A percentile compares a stretch with the other conserved stretches of the same genome.
Evolutionary conservation across 2,797 vertebrate genomes (phyloP).

Genomic region (Emys orbicularis): DNA sequence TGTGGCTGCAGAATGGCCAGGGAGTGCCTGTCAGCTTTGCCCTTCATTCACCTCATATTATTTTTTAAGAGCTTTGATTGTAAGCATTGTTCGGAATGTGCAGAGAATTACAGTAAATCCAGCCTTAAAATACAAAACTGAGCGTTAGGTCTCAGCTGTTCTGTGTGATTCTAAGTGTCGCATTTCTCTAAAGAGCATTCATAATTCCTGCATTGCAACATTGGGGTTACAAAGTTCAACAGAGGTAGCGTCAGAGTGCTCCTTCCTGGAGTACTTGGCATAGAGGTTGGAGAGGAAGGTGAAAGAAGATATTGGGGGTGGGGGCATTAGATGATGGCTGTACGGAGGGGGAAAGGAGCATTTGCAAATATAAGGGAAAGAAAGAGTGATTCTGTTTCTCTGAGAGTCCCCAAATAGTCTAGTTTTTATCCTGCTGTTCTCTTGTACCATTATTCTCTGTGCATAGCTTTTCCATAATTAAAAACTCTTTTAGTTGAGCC

Average conservation of each 20-base stretch:
- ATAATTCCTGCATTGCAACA: not conserved
- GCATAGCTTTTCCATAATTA: not conserved
- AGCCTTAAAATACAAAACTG: not conserved
- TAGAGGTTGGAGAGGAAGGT: not conserved
- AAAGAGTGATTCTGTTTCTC: not conserved
- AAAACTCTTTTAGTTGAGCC: slow-evolving; percentile 4
- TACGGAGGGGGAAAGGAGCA: accelerated
- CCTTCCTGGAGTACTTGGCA: not conserved
- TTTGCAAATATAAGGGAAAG: not conserved
- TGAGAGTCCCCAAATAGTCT: not conserved
- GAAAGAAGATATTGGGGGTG: too few species aligned
- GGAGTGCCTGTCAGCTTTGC: not conserved
- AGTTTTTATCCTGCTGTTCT: not conserved
- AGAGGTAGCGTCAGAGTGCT: not conserved
- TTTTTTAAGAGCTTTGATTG: not conserved
- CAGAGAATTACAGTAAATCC: not conserved
- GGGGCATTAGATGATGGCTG: not conserved
- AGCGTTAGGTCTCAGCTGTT: not conserved
- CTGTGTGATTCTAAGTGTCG: not conserved
- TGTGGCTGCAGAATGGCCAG: not conserved
- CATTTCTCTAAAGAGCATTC: not conserved
- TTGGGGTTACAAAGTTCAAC: not conserved
- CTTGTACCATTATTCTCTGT: not conserved
- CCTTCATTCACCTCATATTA: not conserved
- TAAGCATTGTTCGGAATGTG: not conserved